These are phyloP conservation scores for Macropus fuliginosus DNA, from an alignment of 2,797 vertebrate genomes.

Conservation along the genomic window DNA sequence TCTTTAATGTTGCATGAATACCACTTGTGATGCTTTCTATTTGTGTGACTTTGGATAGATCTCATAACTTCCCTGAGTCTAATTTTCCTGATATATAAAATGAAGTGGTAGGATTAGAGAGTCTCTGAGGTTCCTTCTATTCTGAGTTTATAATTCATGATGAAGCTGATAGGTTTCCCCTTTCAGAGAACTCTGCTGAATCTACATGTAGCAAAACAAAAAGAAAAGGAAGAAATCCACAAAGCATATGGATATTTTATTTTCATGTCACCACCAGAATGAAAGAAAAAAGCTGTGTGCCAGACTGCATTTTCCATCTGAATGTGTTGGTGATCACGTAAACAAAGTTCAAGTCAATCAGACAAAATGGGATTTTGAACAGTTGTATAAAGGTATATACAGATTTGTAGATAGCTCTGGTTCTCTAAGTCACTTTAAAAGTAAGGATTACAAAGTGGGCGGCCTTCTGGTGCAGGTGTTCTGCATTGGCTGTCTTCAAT, in stretches of 20 bases:
- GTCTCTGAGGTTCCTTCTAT: neutral
- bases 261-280: neutral
- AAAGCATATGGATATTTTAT: neutral
- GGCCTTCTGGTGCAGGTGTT: neutral
- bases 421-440: neutral
- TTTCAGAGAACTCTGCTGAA: slow-evolving; percentile 24
- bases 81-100: neutral
- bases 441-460: neutral
- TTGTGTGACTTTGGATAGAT: neutral
- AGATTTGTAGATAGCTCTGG: neutral
- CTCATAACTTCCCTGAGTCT: neutral
- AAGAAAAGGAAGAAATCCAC: neutral
- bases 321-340: slow-evolving; percentile 20
- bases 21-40: neutral
- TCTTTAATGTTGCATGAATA: neutral
- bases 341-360: slow-evolving; percentile 18
- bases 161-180: slow-evolving; percentile 42
- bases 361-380: slow-evolving; percentile 21
- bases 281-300: neutral
- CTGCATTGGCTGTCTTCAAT: neutral
- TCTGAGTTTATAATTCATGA: neutral
- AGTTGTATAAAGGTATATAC: neutral
- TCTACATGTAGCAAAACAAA: slow-evolving; percentile 29
- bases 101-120: neutral
- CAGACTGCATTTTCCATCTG: neutral